phyloP scores from a whole-genome alignment of 2,797 vertebrate genomes.

The Chaenodraco wilsoni region DNA sequence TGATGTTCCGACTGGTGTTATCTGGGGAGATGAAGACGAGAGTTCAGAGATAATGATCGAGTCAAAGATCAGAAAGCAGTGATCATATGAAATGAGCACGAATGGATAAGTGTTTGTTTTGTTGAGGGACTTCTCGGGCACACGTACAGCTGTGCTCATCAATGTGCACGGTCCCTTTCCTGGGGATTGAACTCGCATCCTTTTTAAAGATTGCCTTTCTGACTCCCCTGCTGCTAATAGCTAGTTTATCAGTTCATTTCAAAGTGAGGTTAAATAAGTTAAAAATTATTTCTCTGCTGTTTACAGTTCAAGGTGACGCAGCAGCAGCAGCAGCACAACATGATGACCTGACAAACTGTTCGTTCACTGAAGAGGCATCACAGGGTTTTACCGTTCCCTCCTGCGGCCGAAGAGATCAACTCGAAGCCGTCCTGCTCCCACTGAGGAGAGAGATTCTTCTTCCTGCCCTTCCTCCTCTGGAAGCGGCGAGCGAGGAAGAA shows the following conservation, averaged over 20 bases:
- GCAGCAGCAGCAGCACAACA: not conserved
- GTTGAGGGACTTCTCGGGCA: not conserved
- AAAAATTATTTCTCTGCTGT: conserved; percentile 25
- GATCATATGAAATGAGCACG: not conserved
- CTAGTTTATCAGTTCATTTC: not conserved
- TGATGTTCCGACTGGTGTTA: conserved; percentile 88
- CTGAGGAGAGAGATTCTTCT: conserved; percentile 75
- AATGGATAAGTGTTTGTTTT: not conserved
- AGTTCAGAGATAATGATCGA: not conserved
- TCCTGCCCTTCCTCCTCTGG: conserved; percentile 91
- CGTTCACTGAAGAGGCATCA: too few species aligned
- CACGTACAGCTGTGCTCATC: too few species aligned
- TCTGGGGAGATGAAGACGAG: conserved; percentile 75
- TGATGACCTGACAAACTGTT: conserved; percentile 28
- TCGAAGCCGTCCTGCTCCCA: conserved; percentile 88
- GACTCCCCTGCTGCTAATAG: not conserved
- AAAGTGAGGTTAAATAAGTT: conserved; percentile 22
- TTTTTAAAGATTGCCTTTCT: not conserved
- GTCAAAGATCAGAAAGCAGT: not conserved
- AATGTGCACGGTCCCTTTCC: not conserved
- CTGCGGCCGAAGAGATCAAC: conserved; percentile 77
- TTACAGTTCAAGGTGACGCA: conserved; percentile 16
- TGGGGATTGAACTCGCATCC: not conserved
- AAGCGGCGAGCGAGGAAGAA: conserved; percentile 93
- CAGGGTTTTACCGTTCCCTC: conserved; percentile 84